phyloP scores from a whole-genome alignment of 37 sponge, comb jelly and placozoan genomes.

The Haliclona indistincta region DNA sequence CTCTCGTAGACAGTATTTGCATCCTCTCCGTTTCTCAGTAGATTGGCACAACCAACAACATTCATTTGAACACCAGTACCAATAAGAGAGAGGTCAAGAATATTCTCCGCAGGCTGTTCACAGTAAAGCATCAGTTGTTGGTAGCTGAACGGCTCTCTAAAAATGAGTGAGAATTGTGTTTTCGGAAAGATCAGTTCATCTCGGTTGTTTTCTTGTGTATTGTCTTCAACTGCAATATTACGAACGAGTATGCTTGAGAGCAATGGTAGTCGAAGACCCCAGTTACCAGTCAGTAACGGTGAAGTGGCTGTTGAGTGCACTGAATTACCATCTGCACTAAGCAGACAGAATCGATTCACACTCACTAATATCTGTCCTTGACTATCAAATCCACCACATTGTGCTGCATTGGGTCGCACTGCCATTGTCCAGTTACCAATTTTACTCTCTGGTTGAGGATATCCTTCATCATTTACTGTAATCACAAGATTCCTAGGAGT shows the following conservation, averaged over 20 bases:
- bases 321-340: slow-evolving; percentile 46
- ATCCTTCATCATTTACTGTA: slow-evolving; percentile 71
- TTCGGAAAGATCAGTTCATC: slow-evolving; percentile 18
- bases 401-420: slow-evolving; percentile 14
- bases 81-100: slow-evolving; percentile 37
- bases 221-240: slow-evolving; percentile 38
- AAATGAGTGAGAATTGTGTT: slow-evolving; percentile 52
- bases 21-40: slow-evolving; percentile 59
- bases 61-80: slow-evolving; percentile 20
- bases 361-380: slow-evolving; percentile 11
- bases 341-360: slow-evolving; percentile 56
- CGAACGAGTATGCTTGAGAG: slow-evolving; percentile 45
- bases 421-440: slow-evolving; percentile 78
- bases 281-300: slow-evolving; percentile 62
- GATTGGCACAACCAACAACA: slow-evolving; percentile 77
- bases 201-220: not conserved
- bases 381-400: slow-evolving; percentile 81
- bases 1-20: slow-evolving; percentile 54
- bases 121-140: slow-evolving; percentile 71
- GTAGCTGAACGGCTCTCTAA: slow-evolving; percentile 66
- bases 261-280: slow-evolving; percentile 68
- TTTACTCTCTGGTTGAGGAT: slow-evolving; percentile 75
- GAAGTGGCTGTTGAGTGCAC: slow-evolving; percentile 48
- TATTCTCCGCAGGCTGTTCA: slow-evolving; percentile 14
- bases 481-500: slow-evolving; percentile 41